Percentiles rank a stretch among this genome's conserved stretches.
These are phyloP conservation scores for Bufo gargarizans DNA, from an alignment of 2,113 vertebrate species.

Conservation along the genomic window DNA sequence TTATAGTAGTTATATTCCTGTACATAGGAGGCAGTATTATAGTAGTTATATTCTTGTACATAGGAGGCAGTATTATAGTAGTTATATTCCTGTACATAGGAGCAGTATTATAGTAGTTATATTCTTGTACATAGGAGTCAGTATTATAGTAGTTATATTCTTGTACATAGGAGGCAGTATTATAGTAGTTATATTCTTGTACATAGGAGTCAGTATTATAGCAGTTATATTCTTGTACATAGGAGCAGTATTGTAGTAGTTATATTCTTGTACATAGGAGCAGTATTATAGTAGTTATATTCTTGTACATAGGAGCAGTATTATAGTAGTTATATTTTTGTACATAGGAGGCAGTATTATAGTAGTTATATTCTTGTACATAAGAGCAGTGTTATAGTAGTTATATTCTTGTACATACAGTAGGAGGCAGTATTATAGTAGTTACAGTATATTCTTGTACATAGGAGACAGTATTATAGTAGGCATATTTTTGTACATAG, in stretches of 20 bases:
- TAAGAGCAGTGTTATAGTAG: too few relatives aligned
- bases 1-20: conserved; percentile 6
- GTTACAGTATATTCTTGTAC: too few relatives aligned
- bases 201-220: background rate
- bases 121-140: background rate
- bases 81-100: background rate
- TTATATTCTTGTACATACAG: too few relatives aligned
- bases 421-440: too few relatives aligned
- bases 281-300: background rate
- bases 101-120: conserved; percentile 1
- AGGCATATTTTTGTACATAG: too few relatives aligned
- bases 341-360: background rate
- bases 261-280: conserved; percentile 1
- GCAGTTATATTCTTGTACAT: conserved; percentile 8
- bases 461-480: too few relatives aligned
- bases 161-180: background rate
- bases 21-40: background rate
- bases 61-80: conserved; percentile 1
- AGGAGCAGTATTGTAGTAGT: background rate
- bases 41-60: conserved; percentile 1
- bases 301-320: conserved; percentile 3
- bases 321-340: conserved; percentile 14
- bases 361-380: conserved; percentile 1
- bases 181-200: conserved; percentile 13
- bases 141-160: conserved; percentile 8